Evolutionary conservation across 2,113 vertebrate species (phyloP).

Genomic region (Gopherus evgoodei): DNA sequence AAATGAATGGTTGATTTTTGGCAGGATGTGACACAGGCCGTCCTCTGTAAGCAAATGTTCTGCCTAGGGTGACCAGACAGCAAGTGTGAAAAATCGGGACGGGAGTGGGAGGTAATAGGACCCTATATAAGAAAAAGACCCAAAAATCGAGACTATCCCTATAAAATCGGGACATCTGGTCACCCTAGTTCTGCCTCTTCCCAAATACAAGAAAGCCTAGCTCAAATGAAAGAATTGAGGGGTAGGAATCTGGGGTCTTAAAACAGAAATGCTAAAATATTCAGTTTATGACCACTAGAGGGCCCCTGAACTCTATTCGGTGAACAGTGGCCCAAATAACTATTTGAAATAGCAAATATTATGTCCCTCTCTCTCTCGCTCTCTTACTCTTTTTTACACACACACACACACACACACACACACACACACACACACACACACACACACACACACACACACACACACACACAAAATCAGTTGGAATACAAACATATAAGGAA

Average conservation of each 20-base stretch:
- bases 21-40: neutral
- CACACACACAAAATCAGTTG: neutral
- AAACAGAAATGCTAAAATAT: neutral
- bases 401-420: too few relatives aligned
- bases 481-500: neutral
- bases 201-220: neutral
- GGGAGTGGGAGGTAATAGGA: too few relatives aligned
- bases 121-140: too few relatives aligned
- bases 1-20: neutral
- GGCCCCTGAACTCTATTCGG: neutral
- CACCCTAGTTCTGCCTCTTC: neutral
- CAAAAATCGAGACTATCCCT: too few relatives aligned
- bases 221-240: neutral
- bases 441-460: neutral
- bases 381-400: too few relatives aligned
- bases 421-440: too few relatives aligned
- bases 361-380: neutral
- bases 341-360: neutral
- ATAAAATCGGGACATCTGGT: too few relatives aligned
- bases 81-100: too few relatives aligned
- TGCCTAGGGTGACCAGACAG: too few relatives aligned
- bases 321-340: neutral
- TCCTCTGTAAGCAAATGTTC: neutral
- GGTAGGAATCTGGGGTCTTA: neutral
- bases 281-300: neutral